Evolutionary conservation across 2,797 vertebrate species (phyloP).

Genomic region (Percopsis omiscomaycus): DNA sequence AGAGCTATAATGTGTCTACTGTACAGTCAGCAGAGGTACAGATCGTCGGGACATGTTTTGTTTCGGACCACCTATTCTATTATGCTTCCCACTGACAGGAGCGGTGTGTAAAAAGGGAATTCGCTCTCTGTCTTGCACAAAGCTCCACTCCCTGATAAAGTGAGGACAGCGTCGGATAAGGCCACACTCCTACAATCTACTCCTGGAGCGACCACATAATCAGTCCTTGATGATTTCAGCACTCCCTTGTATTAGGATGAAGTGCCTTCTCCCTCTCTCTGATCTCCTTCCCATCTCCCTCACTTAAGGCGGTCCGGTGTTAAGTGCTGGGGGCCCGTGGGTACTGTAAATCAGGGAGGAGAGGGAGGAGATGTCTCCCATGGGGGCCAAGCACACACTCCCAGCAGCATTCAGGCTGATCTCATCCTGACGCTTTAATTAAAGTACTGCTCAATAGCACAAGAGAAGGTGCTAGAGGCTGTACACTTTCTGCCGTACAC

Average conservation of each 20-base stretch:
- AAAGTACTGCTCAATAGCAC: conserved; percentile 72
- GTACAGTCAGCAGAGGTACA: conserved; percentile 53
- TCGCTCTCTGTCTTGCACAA: conserved; percentile 48
- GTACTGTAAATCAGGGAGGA: conserved; percentile 80
- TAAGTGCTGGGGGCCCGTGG: conserved; percentile 78
- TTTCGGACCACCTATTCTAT: conserved; percentile 40
- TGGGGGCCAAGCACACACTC: conserved; percentile 69
- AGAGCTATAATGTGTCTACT: conserved; percentile 29
- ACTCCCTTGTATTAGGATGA: conserved; percentile 72
- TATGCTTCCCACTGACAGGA: conserved; percentile 46
- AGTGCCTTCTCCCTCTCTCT: conserved; percentile 69
- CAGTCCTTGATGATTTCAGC: conserved; percentile 71
- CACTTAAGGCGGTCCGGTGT: conserved; percentile 78
- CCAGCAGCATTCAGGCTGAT: conserved; percentile 72
- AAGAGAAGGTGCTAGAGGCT: conserved; percentile 64
- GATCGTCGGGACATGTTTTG: conserved; percentile 48
- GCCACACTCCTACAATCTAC: conserved; percentile 62
- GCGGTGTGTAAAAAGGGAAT: conserved; percentile 49
- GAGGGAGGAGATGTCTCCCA: conserved; percentile 74
- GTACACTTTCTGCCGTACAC: conserved; percentile 30
- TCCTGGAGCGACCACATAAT: conserved; percentile 56
- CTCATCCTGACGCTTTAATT: conserved; percentile 77
- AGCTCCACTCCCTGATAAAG: conserved; percentile 50
- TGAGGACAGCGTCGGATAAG: conserved; percentile 45
- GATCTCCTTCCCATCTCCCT: conserved; percentile 72